Evolutionary conservation across 1,140 invertebrate genomes (phyloP), one percentile per base, ranked within the genome.

Genomic region (Apis florea): DNA sequence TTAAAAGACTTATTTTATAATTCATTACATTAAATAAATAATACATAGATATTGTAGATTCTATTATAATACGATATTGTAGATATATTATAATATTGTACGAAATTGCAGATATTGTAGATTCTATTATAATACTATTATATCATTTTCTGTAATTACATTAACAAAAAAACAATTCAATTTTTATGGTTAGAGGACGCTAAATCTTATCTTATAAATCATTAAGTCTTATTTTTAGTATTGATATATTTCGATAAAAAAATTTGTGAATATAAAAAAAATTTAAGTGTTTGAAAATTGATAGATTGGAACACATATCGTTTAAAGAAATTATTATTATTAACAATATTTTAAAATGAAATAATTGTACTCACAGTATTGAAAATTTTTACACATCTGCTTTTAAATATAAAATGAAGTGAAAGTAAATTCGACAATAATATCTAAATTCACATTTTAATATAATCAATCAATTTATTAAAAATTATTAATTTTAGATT

Each of bases 261-360:
- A 21, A 31, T 13, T 81, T 82, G 63, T 47, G 63, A 82, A 82
- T 19, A 1, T 53, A 2, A 17, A 47, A 47, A 51, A 13, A 13
- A 69, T 12, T 17, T 3, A 54, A n/a, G 19, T 40, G 67, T 12
- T 53, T 6, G 9, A 3, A 15, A 40, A 70, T 64, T 12, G 66
- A 82, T 69, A 21, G 24, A 47, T 82, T 82, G 40, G 80, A 82
- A 82, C 59, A 6, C 80, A 58, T 47, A 70, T 31, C 53, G 54
- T 63, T 70, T 59, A 51, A 73, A 58, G 69, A 26, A 72, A 66
- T 59, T 72, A 76, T 72, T 72, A 83, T 47, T 59, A 24, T 26
- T 58, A 79, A 79, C 21, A 54, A 47, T 61, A 82, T 77, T 31
- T 26, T 77, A 54, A 63, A 69, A 63, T 47, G 31, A 77, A 70